These are phyloP conservation scores for Ichneumon xanthorius DNA, from an alignment of 2,888 invertebrate genomes.

Conservation along the genomic window DNA sequence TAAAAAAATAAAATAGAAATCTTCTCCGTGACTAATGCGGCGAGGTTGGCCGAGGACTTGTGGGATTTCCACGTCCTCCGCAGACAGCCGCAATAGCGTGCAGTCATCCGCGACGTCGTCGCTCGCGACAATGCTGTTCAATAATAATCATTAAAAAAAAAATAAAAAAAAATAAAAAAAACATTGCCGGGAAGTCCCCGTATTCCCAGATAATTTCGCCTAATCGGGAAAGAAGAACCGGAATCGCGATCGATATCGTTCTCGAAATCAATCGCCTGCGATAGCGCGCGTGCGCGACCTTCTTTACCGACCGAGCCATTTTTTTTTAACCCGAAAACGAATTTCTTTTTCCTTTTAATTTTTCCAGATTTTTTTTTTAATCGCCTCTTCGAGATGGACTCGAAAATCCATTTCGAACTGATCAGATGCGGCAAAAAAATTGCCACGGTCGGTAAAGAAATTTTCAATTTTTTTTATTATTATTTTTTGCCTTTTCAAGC, in stretches of 20 bases:
- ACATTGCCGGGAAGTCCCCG: neutral
- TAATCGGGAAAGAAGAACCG: neutral
- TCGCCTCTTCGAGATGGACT: too few species aligned
- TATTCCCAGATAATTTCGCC: neutral
- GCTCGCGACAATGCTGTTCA: neutral
- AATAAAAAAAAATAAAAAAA: too few species aligned
- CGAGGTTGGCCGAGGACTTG: neutral
- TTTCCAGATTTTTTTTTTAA: too few species aligned
- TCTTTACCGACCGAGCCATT: too few species aligned
- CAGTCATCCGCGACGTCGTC: neutral
- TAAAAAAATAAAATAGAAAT: neutral
- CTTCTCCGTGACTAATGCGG: neutral
- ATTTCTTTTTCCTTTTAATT: too few species aligned
- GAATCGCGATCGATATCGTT: neutral
- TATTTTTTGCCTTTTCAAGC: neutral
- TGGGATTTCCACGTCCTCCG: neutral
- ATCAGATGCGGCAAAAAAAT: neutral
- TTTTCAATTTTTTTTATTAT: neutral
- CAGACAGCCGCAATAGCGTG: neutral
- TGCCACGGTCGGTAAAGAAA: neutral
- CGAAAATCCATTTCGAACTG: neutral
- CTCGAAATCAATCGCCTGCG: too few species aligned
- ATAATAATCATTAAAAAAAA: neutral
- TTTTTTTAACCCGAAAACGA: too few species aligned
- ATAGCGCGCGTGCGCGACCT: too few species aligned